Evolutionary conservation across 2,113 vertebrate species (phyloP).

Genomic region (Erpornis zantholeuca): DNA sequence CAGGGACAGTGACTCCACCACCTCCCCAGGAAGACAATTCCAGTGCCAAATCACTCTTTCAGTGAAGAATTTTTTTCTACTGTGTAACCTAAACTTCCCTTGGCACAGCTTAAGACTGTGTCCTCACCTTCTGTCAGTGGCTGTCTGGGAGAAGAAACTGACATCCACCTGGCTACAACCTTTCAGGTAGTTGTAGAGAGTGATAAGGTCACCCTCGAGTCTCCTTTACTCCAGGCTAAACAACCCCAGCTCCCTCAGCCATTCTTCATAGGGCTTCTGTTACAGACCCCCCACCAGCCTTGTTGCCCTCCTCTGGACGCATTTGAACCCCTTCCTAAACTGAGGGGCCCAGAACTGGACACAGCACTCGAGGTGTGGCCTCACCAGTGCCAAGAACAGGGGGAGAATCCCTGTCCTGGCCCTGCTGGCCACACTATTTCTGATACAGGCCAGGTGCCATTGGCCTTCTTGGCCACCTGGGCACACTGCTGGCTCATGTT

Average conservation of each 20-base stretch:
- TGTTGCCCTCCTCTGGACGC: accelerated
- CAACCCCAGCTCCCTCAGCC: not conserved
- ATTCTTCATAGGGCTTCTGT: not conserved
- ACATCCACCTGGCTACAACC: not conserved
- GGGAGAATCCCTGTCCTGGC: not conserved
- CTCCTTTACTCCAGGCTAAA: not conserved
- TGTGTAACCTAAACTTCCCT: not conserved
- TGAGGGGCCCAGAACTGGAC: not conserved
- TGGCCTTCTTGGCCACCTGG: not conserved
- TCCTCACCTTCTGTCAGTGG: not conserved
- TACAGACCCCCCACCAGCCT: not conserved
- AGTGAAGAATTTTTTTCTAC: not conserved
- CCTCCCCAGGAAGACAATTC: accelerated
- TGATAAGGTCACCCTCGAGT: not conserved
- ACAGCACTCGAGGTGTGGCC: accelerated
- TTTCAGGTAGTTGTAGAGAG: accelerated
- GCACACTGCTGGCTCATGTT: not conserved
- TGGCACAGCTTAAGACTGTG: accelerated
- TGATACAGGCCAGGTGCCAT: not conserved
- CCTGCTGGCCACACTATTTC: not conserved
- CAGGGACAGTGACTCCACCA: not conserved
- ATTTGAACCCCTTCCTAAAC: not conserved
- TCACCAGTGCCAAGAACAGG: not conserved
- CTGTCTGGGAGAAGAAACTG: accelerated
- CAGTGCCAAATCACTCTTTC: not conserved